Base-by-base conservation (phyloP, 2,888 invertebrate genomes). In the Acleris cristana region DNA sequence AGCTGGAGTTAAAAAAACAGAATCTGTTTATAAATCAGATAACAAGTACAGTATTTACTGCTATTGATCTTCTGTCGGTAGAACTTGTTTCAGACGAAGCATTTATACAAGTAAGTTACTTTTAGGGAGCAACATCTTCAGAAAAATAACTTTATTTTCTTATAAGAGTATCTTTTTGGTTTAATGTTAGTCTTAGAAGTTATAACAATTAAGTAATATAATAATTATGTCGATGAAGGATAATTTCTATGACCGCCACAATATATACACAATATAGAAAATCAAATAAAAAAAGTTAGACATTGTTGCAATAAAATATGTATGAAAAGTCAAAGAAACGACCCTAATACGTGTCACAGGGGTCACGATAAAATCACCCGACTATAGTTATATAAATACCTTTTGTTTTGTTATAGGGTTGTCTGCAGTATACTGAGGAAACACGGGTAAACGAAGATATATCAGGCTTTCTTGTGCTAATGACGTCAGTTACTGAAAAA, bases 91-190 rank as follows among this genome's bases (percentile, higher is more conserved):
- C 60, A 10, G 82, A 90, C 71, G 79, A 81, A 21, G 71, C 71
- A 21, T 87, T 91, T 72, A 48, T 80, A n/a, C 65, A 77, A 71
- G 92, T 92, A 73, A 82, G 85, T 83, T 70, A 55, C 48, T 23
- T 54, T 14, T 26, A 14, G 52, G 45, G 44, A 16, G 14, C 14
- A 4, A 44, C 1, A 3, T 45, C 16, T 45, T 45, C 45, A 45
- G 45, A 14, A 45, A 5, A 34, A 34, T 10, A 34, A 34, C 34
- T 34, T 34, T 34, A 34, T 34, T 34, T 34, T 4, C 0, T 40
- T 40, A 34, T 34, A 1, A n/a, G n/a, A n/a, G 30, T 34, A 12
- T 12, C 3, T 12, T 14, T 30, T 30, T 34, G 34, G 34, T 12
- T 14, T 30, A 30, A 10, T 40, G 40, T 14, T 40, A 40, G 34